phyloP scores from a whole-genome alignment of 2,113 vertebrate species.

The Amphilophus citrinellus region DNA sequence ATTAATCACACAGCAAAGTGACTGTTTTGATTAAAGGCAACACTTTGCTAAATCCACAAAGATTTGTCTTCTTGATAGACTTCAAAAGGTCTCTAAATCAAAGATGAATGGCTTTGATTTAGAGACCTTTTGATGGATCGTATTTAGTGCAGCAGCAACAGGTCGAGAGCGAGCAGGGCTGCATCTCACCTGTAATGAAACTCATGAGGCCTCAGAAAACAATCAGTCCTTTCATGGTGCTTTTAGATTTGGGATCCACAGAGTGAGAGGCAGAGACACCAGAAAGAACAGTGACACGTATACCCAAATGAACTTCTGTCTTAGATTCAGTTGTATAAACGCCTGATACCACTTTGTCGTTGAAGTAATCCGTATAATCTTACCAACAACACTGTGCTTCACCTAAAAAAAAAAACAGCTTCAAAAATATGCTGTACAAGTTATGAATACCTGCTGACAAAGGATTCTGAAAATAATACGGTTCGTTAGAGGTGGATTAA shows the following conservation, averaged over 20 bases:
- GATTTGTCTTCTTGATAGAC: not conserved
- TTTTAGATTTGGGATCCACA: conserved; percentile 31
- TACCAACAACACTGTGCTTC: not conserved
- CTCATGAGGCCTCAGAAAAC: conserved; percentile 57
- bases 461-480: conserved; percentile 18
- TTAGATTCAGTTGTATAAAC: not conserved
- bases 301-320: conserved; percentile 8
- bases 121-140: conserved; percentile 19
- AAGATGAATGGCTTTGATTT: conserved; percentile 52
- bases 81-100: not conserved
- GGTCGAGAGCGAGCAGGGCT: conserved; percentile 22
- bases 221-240: conserved; percentile 69
- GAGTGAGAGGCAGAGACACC: conserved; percentile 19
- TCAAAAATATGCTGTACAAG: not conserved
- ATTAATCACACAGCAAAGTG: not conserved
- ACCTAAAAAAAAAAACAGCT: not conserved
- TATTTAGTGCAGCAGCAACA: conserved; percentile 33
- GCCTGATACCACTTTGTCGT: not conserved
- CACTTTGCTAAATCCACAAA: not conserved
- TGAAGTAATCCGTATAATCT: not conserved
- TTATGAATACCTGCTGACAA: conserved; percentile 18
- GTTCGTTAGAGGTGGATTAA: conserved; percentile 57
- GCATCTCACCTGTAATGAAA: conserved; percentile 68
- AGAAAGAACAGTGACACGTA: conserved; percentile 13
- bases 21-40: conserved; percentile 8